Evolutionary conservation across 2,888 invertebrate species (phyloP), one percentile per base, ranked within the genome.

Genomic region (Parthenolecanium corni): DNA sequence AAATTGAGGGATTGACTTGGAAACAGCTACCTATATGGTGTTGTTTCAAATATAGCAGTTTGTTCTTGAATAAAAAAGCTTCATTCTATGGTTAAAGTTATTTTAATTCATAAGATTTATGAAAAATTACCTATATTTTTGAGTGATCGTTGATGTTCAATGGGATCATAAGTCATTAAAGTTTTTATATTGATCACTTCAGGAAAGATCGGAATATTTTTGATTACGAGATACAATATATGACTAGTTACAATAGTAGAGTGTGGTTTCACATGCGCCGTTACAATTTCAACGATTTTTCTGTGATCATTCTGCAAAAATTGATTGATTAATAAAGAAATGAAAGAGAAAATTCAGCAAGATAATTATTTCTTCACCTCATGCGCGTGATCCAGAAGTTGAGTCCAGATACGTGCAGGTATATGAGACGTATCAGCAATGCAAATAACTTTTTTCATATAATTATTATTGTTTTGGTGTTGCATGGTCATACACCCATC

Each of bases 361-460:
- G 9, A 9, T 31, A 6, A 31, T 16, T 20, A n/a, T 24, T 25
- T 31, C 69, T 72, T 71, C 70, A 80, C 80, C 70, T 78, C 65
- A 31, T 66, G 62, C 5, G 63, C 44, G 25, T 54, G 63, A 36
- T 70, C 70, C 5, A 76, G 70, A 65, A 76, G 71, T 53, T 75
- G 74, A 20, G 76, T 69, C 76, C 76, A 76, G 68, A 76, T 74
- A 31, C 74, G 71, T 38, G 75, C 75, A 31, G 76, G 76, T 66
- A 75, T 70, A 6, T 71, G 70, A 66, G 71, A 72, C 44, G 80
- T 80, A 72, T 84, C 84, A 20, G 82, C 82, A 5, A 84, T 75
- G 75, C 84, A 84, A 20, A 85, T 72, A 69, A 84, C 79, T 64
- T 79, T 76, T 64, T 80, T 80, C 61, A 79, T 76, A 1, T 77